Conservation (phyloP, 2,888 invertebrate genomes). For the Andrena bucephala region DNA sequence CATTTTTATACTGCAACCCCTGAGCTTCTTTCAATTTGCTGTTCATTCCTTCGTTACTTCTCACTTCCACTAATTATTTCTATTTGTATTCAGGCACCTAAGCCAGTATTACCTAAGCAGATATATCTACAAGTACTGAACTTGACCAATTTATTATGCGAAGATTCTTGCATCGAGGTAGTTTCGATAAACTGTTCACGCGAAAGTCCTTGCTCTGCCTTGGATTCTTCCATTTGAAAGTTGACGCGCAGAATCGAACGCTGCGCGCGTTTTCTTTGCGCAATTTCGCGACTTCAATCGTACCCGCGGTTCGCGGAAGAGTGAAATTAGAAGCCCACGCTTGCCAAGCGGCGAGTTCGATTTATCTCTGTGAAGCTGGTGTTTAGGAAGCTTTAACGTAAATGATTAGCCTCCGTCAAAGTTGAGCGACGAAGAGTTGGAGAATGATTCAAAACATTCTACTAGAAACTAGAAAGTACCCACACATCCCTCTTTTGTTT, state of each 20-base stretch:
- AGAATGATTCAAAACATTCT: background rate
- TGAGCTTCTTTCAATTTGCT: too few relatives aligned
- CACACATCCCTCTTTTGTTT: too few relatives aligned
- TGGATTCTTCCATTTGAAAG: background rate
- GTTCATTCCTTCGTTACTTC: too few relatives aligned
- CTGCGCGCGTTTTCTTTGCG: slow-evolving; percentile 13
- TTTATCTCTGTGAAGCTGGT: slow-evolving; percentile 35
- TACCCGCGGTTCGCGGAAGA: slow-evolving; percentile 57
- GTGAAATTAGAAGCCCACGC: slow-evolving; percentile 53
- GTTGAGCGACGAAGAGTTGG: background rate
- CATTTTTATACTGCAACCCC: too few relatives aligned
- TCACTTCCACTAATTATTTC: too few relatives aligned
- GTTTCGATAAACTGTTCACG: background rate
- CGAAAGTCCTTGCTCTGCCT: background rate
- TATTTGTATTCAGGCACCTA: too few relatives aligned
- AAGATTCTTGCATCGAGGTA: too few relatives aligned
- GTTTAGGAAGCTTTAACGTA: background rate
- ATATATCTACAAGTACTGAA: too few relatives aligned
- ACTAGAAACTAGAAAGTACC: background rate
- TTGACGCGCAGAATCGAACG: slow-evolving; percentile 6
- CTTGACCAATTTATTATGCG: too few relatives aligned
- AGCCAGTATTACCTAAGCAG: too few relatives aligned
- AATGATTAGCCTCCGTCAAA: background rate
- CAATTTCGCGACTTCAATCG: slow-evolving; percentile 43
- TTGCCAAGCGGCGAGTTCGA: slow-evolving; percentile 39